Evolutionary conservation across 2,888 invertebrate species (phyloP), one percentile per base, ranked within the genome.

Genomic region (Craniophora ligustri): DNA sequence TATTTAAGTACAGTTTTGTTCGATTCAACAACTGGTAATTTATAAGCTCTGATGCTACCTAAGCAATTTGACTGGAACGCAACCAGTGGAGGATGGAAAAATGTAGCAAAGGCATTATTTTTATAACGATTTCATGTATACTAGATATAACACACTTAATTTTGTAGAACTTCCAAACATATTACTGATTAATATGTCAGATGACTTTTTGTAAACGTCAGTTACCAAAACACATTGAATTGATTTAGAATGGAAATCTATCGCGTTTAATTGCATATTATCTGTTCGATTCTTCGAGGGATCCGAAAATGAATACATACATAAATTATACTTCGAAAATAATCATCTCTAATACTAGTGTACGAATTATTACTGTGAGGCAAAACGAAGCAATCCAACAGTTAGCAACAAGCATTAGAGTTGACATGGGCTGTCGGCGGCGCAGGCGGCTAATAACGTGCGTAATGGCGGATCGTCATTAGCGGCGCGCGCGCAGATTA

Each of bases 401-500:
- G 56, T 59, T 49, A 61, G 68, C 73, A 73, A 71, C 66, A 57
- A 68, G 74, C 67, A 72, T 61, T 61, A 59, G 69, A 76, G 77
- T 78, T 81, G 76, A 75, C 80, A 79, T 69, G 73, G 69, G 71
- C 73, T 70, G 75, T 75, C 75, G 77, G 79, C 73, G 75, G 72
- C 71, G 76, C 58, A 60, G 62, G 54, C 64, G 44, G 79, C 84
- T 89, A 88, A 89, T 89, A 89, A 86, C 84, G 86, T 82, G 82
- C 84, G 87, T 88, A 89, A 89, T 89, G 87, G 81, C 75, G 65
- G 75, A 65, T 63, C 79, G 84, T 84, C 85, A 89, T 90, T 88
- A 89, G 54, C 72, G 72, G 84, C 84, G 87, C 87, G 83, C 81
- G 87, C 89, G 88, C 88, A 88, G 86, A 89, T 89, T 88, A 83